phyloP scores from a whole-genome alignment of 2,797 vertebrate genomes.

The Remorina albescens region DNA sequence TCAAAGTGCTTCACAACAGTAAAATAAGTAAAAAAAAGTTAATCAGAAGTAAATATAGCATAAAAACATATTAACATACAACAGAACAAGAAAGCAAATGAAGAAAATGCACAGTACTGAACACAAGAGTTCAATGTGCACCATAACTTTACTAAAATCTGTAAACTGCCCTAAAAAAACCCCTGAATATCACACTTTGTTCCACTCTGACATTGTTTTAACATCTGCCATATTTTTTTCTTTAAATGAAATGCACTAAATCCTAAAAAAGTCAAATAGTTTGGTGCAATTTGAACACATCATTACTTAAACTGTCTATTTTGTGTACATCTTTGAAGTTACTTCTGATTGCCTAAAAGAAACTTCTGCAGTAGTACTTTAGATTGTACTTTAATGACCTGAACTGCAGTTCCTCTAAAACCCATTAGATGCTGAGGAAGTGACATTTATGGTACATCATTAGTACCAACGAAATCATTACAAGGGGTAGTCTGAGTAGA shows the following conservation, averaged over 20 bases:
- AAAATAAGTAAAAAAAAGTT: too few relatives aligned
- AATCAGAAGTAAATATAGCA: too few relatives aligned
- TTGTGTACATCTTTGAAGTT: not conserved
- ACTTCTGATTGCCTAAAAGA: not conserved
- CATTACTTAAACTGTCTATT: not conserved
- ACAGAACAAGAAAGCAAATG: too few relatives aligned
- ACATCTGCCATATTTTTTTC: not conserved
- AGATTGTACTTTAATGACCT: not conserved
- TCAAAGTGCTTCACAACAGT: too few relatives aligned
- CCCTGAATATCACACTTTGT: slow-evolving; percentile 16
- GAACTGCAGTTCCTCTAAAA: not conserved
- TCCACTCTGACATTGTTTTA: not conserved
- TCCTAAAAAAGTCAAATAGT: not conserved
- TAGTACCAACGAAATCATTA: too few relatives aligned
- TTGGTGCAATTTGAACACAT: not conserved
- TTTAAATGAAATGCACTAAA: not conserved
- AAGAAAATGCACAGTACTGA: too few relatives aligned
- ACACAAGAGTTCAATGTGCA: slow-evolving; percentile 64
- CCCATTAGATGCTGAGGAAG: not conserved
- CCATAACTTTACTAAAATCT: slow-evolving; percentile 10
- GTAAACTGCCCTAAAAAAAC: fast-evolving
- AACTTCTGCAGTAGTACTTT: too few relatives aligned
- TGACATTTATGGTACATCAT: not conserved
- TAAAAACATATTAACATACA: too few relatives aligned
- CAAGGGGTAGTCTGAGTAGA: too few relatives aligned